Conservation (phyloP, 2,113 vertebrate species). For the Carassius gibelio region DNA sequence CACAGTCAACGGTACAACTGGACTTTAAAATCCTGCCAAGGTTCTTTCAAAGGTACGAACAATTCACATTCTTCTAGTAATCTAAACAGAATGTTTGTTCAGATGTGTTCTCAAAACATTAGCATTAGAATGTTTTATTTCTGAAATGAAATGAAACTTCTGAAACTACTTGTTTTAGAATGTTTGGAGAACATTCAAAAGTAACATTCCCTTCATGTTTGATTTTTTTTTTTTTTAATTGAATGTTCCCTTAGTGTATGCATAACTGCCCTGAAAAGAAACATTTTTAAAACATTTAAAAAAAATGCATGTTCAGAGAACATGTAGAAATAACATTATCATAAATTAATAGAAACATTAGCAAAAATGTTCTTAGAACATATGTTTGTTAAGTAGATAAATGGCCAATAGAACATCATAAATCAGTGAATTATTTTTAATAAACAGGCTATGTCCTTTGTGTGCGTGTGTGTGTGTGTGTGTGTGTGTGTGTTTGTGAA, state of each 20-base stretch:
- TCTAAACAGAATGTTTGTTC: neutral
- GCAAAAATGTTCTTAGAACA: neutral
- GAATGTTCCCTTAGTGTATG: neutral
- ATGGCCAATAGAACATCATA: neutral
- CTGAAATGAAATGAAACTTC: neutral
- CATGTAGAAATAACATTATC: neutral
- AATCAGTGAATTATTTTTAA: neutral
- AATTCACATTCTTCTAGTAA: too few species aligned
- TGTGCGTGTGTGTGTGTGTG: slow-evolving; percentile 61
- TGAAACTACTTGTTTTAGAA: neutral
- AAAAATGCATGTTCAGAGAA: too few species aligned
- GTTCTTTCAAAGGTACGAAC: too few species aligned
- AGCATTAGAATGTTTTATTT: neutral
- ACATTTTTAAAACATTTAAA: too few species aligned
- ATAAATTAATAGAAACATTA: neutral
- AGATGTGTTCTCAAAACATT: neutral
- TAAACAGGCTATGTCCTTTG: neutral
- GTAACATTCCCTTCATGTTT: neutral
- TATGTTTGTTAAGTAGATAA: too few species aligned
- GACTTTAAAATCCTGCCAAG: too few species aligned
- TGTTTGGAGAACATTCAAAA: neutral
- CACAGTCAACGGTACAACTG: neutral
- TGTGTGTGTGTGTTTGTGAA: slow-evolving; percentile 55
- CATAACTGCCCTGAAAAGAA: neutral
- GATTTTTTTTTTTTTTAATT: neutral